Base-by-base conservation (phyloP, 2,113 vertebrate genomes). In the Pristiophorus japonicus region DNA sequence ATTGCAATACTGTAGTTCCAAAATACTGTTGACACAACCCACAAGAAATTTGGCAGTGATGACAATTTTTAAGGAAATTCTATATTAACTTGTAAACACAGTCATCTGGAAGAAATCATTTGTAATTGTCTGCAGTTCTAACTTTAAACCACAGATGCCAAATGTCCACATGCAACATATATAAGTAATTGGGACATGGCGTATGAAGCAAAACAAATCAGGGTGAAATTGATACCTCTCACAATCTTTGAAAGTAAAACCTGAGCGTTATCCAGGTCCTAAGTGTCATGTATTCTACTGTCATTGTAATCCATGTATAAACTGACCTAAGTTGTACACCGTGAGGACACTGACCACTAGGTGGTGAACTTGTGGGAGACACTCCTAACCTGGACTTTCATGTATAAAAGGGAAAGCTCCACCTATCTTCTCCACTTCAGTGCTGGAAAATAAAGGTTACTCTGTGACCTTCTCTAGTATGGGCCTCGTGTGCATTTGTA, bases 41-140 rank as follows among this genome's bases (percentile, higher is more conserved):
- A 62, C 88, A 63, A 63, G 88, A 62, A 91, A 91, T 63, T 59
- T 91, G 55, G 51, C 87, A 90, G 55, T 20, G 55, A 55, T 34
- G 11, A 62, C 55, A 20, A 91, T 63, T n/a, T 91, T 91, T 91
- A 63, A 91, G 88, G 88, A 91, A 91, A 91, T 91, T 91, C 88
- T 55, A 6, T 91, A 91, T 91, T 91, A 91, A 91, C 34, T 90
- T 90, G 55, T 38, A 34, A 91, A 91, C 88, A 91, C 88, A 91
- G 30, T 91, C 55, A 91, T 63, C 88, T 91, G 88, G 88, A 55
- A 34, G 16, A 91, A 91, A 91, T 91, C 88, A 91, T 18, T 18
- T 55, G 62, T 91, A 91, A 91, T 91, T 91, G n/a, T n/a, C 88
- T 38, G 55, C 34, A 63, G 88, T 91, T 62, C 88, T 38, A 42